Evolutionary conservation across 2,797 vertebrate species (phyloP), one percentile per base, ranked within the genome.

Genomic region (Crax fasciolata): DNA sequence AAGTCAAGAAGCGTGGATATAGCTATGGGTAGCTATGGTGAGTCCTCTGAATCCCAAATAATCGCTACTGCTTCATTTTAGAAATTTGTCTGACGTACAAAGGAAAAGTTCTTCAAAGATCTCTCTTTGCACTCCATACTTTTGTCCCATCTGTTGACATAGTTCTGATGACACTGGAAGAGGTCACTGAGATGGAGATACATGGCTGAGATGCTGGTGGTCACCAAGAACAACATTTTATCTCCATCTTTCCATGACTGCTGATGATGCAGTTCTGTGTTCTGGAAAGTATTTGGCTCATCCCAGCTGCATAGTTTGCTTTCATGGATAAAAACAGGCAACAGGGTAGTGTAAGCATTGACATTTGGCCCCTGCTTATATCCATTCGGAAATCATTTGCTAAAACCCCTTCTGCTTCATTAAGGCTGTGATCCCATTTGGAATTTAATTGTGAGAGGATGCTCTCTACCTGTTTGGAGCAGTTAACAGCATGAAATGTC

Each of bases 11-110:
- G 32, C 6, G 2, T 52, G 20, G 21, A n/a, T 2, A 44, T 18
- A 41, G 39, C 27, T 62, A 27, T 62, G 38, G 52, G 41, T 54
- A 71, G n/a, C 65, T 65, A 11, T 16, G 48, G 30, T 48, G 80
- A 95, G 65, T 41, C 57, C 38, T 54, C 79, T 39, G 83, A 68
- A 79, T 91, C 66, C 44, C 83, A 72, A 81, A 71, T 57, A 63
- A 85, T 62, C 7, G 1, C 46, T 48, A 6, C 65, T 83, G 49
- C 65, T 89, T 30, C 61, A 3, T 27, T 66, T 58, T 25, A 77
- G 79, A 41, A 67, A 32, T 66, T 46, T 62, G 12, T 6, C 49
- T 52, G 57, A 55, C 0, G 0, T 13, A 24, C 41, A 72, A 43
- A 44, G 0, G 1, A 15, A 13, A 52, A 30, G n/a, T 58, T 84